Evolutionary conservation across 2,113 vertebrate species (phyloP), one percentile per base, ranked within the genome.

Genomic region (Channa argus): DNA sequence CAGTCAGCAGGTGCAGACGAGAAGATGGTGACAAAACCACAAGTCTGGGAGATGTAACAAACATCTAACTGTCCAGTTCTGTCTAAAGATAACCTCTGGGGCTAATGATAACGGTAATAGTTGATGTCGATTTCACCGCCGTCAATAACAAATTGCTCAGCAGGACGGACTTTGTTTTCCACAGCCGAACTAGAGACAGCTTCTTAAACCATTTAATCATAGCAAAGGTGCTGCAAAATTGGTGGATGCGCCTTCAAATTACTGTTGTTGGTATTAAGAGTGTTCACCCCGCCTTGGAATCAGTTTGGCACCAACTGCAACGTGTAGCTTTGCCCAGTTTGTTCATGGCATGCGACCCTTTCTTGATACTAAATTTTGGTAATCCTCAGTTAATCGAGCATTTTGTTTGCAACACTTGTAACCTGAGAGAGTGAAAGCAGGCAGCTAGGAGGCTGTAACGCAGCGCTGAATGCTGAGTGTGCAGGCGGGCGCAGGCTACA

Each of bases 1-100:
- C 74, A 54, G 85, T 80, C 85, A 86, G 77, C 88, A 86, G 87
- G 83, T 86, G 81, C 72, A 85, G 83, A 84, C 63, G 3, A 10
- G 34, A 53, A 41, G 71, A 9, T 15, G 63, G 10, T 51, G 73
- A 81, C 70, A 63, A 37, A 65, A 79, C 50, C 66, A 81, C 72
- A 38, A 15, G 72, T 38, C 38, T 66, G 46, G 62, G 50, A 43
- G 34, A 45, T 9, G 44, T 36, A 53, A 63, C 47, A 2, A 55
- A 34, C 63, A 36, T 67, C 54, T 43, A 5, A 51, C 67, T 38
- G 77, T 87, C 69, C 86, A 33, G 64, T 49, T 60, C 47, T 3
- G 2, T 54, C 59, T 13, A 5, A 50, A 46, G 51, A 5, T 54
- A 24, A 85, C 58, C 79, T 24, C 10, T 3, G 13, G 1, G 46